Base-by-base conservation (phyloP, 2,113 vertebrate genomes). In the Caretta caretta region DNA sequence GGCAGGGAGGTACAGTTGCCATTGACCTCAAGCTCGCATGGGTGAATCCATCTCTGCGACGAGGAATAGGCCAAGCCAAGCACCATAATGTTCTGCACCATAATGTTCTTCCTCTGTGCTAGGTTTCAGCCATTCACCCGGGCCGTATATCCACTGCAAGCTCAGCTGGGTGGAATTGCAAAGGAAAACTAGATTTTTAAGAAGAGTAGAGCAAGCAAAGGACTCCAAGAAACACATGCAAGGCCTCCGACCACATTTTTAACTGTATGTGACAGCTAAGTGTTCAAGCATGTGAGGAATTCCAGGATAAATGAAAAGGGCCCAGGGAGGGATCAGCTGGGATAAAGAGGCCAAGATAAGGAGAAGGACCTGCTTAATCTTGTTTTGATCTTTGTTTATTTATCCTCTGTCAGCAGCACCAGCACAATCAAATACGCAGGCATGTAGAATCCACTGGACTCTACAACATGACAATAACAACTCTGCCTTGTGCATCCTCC, bases 301-400 rank as follows among this genome's bases (percentile, higher is more conserved):
- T 96, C 83, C 89, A 91, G 78, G 35, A 86, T 93, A 92, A 88
- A 97, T 97, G 93, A 97, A 97, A 97, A 96, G 86, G 11, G 83
- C 93, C 93, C 0, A 0, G 72, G 94, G 86, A 93, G 92, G 97
- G 92, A 97, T 97, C 97, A 97, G 96, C 96, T 89, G 92, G 96
- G 94, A 97, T 96, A 97, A 96, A 97, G 94, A 86, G 78, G 81
- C 93, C 90, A 86, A 0, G 92, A 97, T 97, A 98, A 97, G 96
- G 93, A 97, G 91, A 96, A 96, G 96, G 95, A 96, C 93, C 75
- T 90, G 91, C 94, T 95, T 95, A 96, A 98, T 97, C 97, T 97
- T 97, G 97, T 94, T 95, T 96, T 97, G 95, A 96, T 96, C 96
- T 98, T 93, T 97, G 96, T 97, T 97, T 98, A 92, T 97, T 98